Evolutionary conservation across 1,140 invertebrate genomes (phyloP).

Genomic region (Lepeophtheirus salmonis): DNA sequence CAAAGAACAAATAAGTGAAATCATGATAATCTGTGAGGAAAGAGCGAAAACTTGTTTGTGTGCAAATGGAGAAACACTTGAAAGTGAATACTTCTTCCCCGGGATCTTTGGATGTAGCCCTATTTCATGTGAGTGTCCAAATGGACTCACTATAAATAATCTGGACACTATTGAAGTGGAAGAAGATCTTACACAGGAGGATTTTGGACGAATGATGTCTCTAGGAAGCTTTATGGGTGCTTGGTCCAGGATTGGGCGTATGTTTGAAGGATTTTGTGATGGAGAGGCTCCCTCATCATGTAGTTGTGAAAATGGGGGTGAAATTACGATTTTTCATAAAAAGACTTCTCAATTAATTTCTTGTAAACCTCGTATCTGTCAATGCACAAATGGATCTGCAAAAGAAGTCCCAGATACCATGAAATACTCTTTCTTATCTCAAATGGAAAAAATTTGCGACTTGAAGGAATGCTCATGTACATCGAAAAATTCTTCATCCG

Average conservation of each 20-base stretch:
- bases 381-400: neutral
- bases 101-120: neutral
- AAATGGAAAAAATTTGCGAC: neutral
- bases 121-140: neutral
- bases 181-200: neutral
- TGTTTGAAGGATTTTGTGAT: neutral
- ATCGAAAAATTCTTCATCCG: neutral
- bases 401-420: neutral
- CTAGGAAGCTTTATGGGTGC: neutral
- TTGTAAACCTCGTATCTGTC: neutral
- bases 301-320: neutral
- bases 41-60: neutral
- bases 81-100: neutral
- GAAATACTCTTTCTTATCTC: neutral
- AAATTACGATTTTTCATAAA: neutral
- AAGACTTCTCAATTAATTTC: neutral
- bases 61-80: neutral
- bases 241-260: neutral
- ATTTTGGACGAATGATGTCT: neutral
- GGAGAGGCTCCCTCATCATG: neutral
- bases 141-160: neutral
- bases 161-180: neutral
- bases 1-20: neutral
- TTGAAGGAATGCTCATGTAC: neutral
- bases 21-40: neutral